Percentiles rank a stretch among this genome's conserved stretches.
phyloP scores from a whole-genome alignment of 1,140 invertebrate genomes.

The Gryllus bimaculatus region DNA sequence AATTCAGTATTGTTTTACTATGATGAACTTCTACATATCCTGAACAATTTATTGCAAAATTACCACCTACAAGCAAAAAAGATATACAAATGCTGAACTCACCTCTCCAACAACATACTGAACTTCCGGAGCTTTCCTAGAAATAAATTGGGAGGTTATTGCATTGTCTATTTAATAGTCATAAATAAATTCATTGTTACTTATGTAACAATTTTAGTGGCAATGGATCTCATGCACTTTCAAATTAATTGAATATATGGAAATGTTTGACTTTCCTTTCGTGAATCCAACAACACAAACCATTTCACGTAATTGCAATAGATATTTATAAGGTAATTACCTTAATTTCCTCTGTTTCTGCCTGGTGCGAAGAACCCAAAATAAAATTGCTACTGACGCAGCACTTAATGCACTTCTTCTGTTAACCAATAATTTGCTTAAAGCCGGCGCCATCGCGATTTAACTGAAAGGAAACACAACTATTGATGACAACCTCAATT shows the following conservation, averaged over 20 bases:
- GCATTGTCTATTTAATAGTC: not conserved
- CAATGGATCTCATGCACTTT: not conserved
- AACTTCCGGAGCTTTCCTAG: slow-evolving; percentile 8
- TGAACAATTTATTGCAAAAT: too few species aligned
- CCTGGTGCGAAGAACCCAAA: slow-evolving; percentile 14
- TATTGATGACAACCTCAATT: not conserved
- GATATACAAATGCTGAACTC: not conserved
- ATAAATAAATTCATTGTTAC: not conserved
- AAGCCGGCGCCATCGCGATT: slow-evolving; percentile 7
- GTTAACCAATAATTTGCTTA: slow-evolving; percentile 16
- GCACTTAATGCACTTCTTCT: slow-evolving; percentile 9
- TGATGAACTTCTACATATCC: too few species aligned
- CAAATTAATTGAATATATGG: not conserved
- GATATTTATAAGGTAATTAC: not conserved
- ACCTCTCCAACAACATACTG: slow-evolving; percentile 18
- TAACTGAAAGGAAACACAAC: not conserved
- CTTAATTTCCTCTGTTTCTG: not conserved
- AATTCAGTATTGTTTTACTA: too few species aligned
- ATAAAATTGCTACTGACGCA: slow-evolving; percentile 12
- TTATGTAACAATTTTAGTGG: not conserved
- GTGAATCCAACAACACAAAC: too few species aligned
- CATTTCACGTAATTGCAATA: too few species aligned
- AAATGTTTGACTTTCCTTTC: too few species aligned
- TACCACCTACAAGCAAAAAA: not conserved
- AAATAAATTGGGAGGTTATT: slow-evolving; percentile 1